Evolutionary conservation across 2,113 vertebrate species (phyloP).

Genomic region (Nematolebias whitei): DNA sequence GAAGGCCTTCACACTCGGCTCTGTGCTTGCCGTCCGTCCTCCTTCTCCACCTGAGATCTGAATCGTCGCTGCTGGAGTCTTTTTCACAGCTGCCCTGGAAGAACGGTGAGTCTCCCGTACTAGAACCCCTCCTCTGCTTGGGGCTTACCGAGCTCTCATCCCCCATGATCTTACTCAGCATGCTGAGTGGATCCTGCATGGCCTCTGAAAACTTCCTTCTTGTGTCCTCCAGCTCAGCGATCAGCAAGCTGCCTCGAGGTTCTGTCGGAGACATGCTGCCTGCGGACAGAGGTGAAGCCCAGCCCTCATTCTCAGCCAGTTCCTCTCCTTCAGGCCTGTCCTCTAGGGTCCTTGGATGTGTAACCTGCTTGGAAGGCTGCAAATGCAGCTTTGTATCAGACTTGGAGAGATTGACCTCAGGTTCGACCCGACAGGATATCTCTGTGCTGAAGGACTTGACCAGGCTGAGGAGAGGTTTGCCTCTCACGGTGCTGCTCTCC

Average conservation of each 20-base stretch:
- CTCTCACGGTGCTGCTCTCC: slow-evolving; percentile 77
- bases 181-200: slow-evolving; percentile 84
- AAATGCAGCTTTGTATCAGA: slow-evolving; percentile 82
- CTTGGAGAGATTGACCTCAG: slow-evolving; percentile 78
- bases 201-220: slow-evolving; percentile 82
- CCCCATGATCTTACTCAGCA: slow-evolving; percentile 86
- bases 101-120: slow-evolving; percentile 42
- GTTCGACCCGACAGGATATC: slow-evolving; percentile 74
- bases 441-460: slow-evolving; percentile 82
- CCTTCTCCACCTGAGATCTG: slow-evolving; percentile 22
- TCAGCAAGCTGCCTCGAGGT: slow-evolving; percentile 77
- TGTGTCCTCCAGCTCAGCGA: slow-evolving; percentile 83
- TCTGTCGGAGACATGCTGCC: slow-evolving; percentile 67
- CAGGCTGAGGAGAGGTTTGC: slow-evolving; percentile 75
- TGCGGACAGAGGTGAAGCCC: slow-evolving; percentile 65
- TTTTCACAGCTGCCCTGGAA: slow-evolving; percentile 66
- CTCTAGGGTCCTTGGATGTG: slow-evolving; percentile 65
- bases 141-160: slow-evolving; percentile 75
- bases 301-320: slow-evolving; percentile 52
- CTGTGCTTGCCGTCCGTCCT: slow-evolving; percentile 22
- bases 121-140: slow-evolving; percentile 50
- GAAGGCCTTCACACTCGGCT: slow-evolving; percentile 41
- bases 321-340: slow-evolving; percentile 21
- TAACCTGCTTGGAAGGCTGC: slow-evolving; percentile 77
- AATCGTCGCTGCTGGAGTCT: slow-evolving; percentile 37